Evolutionary conservation across 64 coral and sea anemone genomes (phyloP), one percentile per base, ranked within the genome.

Genomic region (Stichodactyla mertensii): DNA sequence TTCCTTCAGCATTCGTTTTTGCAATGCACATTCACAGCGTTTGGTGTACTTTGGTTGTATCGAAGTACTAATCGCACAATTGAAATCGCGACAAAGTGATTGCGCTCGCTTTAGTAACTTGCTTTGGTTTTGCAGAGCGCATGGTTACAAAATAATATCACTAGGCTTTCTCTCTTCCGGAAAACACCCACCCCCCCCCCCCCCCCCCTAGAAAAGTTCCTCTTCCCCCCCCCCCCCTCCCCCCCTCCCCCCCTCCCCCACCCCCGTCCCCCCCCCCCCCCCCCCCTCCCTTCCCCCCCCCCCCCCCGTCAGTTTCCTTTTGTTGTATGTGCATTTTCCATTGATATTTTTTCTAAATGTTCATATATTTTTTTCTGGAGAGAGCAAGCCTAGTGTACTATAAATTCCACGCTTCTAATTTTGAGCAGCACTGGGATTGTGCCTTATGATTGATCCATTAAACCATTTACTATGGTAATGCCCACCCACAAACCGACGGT

Each of bases 1-100:
- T 26, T 23, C 36, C 58, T 22, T 54, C 13, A 55, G 78, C 78
- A 81, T 87, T 77, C 85, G 52, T 87, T 87, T 13, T 77, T 23
- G 51, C 20, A 77, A 67, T 81, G 78, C 36, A 9, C 15, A 14
- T 24, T 53, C 52, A 60, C 45, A 27, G 87, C 77, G 87, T 58
- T 58, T 60, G 54, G 64, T 0, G 22, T 64, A 53, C 87, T 88
- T 86, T 88, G 52, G 87, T 90, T 90, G 57, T 9, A 79, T n/a
- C 14, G 51, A 90, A 79, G 83, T 52, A 79, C 19, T 11, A 77
- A 52, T 77, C 82, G 70, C 89, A 52, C 78, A 19, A 81, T n/a
- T 53, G 4, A 53, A 55, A 54, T 81, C 20, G 13, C 53, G 18
- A 53, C 14, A 20, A 74, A 12, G 10, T 74, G 69, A 74, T 74